These are phyloP conservation scores for Sturmia bella DNA, from an alignment of 2,888 invertebrate species.

Conservation along the genomic window DNA sequence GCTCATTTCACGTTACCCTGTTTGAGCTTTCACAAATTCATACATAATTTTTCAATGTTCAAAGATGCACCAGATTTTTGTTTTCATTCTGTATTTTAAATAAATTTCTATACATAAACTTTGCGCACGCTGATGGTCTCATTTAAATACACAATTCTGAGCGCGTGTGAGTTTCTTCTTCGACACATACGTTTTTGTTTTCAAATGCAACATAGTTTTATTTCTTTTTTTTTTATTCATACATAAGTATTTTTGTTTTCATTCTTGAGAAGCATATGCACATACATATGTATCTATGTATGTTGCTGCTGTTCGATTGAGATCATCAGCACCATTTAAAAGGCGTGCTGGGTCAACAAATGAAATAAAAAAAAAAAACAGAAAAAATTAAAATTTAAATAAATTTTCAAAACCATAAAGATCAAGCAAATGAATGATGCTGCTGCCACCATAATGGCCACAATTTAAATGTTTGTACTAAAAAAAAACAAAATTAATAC, in stretches of 20 bases:
- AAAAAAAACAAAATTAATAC: constrained; percentile 8
- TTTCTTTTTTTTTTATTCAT: background rate
- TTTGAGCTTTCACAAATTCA: constrained; percentile 7
- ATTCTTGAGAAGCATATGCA: background rate
- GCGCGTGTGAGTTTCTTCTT: background rate
- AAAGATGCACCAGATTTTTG: constrained; percentile 57
- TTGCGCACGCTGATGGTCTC: constrained; percentile 51
- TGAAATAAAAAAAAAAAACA: constrained; percentile 28
- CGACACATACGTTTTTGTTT: constrained; percentile 17
- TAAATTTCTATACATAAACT: constrained; percentile 47
- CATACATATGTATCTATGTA: too few species aligned
- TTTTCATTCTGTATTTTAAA: constrained; percentile 3
- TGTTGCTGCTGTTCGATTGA: constrained; percentile 50
- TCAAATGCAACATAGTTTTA: constrained; percentile 65
- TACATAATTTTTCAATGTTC: constrained; percentile 40
- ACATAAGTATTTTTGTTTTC: background rate
- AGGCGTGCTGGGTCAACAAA: constrained; percentile 67
- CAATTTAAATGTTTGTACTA: constrained; percentile 10
- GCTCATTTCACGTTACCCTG: background rate
- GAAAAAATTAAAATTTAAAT: constrained; percentile 26
- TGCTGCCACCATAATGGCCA: background rate
- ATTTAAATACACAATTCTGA: constrained; percentile 34
- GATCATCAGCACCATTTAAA: constrained; percentile 66
- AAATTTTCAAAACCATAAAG: constrained; percentile 31
- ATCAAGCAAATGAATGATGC: constrained; percentile 27